Evolutionary conservation across 2,888 invertebrate species (phyloP), one percentile per base, ranked within the genome.

Genomic region (Chaetoderma sp.): DNA sequence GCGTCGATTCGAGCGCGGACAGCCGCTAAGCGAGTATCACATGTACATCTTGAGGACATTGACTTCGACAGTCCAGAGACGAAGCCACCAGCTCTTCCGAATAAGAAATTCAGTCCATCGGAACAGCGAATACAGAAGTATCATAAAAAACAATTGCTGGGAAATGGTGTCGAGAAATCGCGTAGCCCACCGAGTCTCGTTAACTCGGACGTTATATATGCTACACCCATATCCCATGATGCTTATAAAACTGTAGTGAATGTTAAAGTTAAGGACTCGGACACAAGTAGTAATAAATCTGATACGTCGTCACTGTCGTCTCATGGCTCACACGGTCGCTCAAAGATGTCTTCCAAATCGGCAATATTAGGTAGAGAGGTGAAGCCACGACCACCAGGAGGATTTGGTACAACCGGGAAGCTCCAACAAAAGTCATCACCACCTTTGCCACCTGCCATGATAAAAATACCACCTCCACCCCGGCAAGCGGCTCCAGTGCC

Each of bases 1-100:
- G 96, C 96, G 5, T 96, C 96, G 67, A 95, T 97, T 77, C 91
- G 95, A 73, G 93, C 94, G 73, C 90, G 96, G 39, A 95, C 83
- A 69, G 75, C 80, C 52, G 74, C 81, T 30, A 80, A 81, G 67
- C 71, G 81, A 13, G 75, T 82, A 23, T 79, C 80, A 0, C 77
- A 77, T 72, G 69, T 79, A 1, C 80, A 79, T 55, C 66, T 79
- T 18, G 76, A 79, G 21, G 73, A 74, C 50, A 67, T 77, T 25
- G 30, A 54, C 16, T 39, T 62, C 5, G 5, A 39, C n/a, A 58
- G 16, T 16, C n/a, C 18, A 18, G 25, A 39, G 44, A 23, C 52
- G 4, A 54, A 18, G 16, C 39, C 50, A 23, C 28, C 32, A 23
- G 50, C 54, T 10, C 61, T 21, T 10, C 52, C 52, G 28, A 60